phyloP scores from a whole-genome alignment of 2,797 vertebrate genomes.

The Helicolenus hilgendorfi region DNA sequence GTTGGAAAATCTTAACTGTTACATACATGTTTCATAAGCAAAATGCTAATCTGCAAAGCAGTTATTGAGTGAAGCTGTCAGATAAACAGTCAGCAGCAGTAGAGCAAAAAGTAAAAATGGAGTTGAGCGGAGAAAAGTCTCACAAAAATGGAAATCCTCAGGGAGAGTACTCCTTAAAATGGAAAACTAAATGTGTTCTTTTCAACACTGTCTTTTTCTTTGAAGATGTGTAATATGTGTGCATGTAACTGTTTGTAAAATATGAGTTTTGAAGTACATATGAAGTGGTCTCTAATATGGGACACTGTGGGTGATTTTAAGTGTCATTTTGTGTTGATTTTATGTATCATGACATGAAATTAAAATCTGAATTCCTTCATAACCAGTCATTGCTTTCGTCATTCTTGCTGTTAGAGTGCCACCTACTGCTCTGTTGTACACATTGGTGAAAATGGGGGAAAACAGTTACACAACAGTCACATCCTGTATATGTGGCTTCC shows the following conservation, averaged over 20 bases:
- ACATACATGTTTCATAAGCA: neutral
- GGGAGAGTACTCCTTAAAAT: neutral
- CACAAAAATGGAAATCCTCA: neutral
- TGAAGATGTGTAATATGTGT: neutral
- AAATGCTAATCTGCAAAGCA: neutral
- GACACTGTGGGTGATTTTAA: neutral
- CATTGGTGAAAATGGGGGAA: neutral
- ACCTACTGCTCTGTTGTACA: constrained; percentile 28
- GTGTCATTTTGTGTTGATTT: neutral
- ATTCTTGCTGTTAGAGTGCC: constrained; percentile 8
- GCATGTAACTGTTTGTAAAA: neutral
- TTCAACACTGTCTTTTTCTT: neutral
- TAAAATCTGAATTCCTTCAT: neutral
- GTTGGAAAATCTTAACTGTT: neutral
- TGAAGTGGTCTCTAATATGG: neutral
- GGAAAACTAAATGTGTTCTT: neutral
- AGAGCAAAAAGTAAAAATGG: neutral
- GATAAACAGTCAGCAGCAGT: neutral
- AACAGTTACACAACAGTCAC: too few relatives aligned
- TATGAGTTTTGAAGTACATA: neutral
- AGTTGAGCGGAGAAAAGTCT: neutral
- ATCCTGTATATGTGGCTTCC: neutral
- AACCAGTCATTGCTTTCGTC: neutral
- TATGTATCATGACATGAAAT: neutral
- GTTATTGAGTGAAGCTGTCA: neutral